Conservation (phyloP, 2,113 vertebrate genomes). For the Grantiella picta region DNA sequence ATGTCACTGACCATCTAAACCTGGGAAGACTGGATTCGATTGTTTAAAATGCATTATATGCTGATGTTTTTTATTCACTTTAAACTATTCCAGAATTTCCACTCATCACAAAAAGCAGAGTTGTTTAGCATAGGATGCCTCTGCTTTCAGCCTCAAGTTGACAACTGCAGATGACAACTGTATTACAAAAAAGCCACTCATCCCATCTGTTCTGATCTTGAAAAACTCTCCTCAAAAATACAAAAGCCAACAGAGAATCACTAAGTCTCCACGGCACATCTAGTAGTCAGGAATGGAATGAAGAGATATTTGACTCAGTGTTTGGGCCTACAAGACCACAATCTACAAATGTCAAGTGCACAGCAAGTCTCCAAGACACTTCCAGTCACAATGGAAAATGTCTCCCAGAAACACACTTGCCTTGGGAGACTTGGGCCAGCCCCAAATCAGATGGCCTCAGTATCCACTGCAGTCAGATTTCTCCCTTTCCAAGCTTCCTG, state of each 20-base stretch:
- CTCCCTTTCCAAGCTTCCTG: neutral
- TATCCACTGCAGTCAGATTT: neutral
- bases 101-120: neutral
- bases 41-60: neutral
- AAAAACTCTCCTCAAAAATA: neutral
- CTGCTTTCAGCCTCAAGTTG: neutral
- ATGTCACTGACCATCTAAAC: neutral
- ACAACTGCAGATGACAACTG: neutral
- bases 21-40: neutral
- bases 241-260: neutral
- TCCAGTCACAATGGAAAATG: neutral
- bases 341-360: neutral
- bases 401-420: neutral
- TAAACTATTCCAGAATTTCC: neutral
- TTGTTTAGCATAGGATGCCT: neutral
- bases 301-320: neutral
- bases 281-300: neutral
- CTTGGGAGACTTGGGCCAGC: neutral
- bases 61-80: neutral
- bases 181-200: neutral
- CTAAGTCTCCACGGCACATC: neutral
- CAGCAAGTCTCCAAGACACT: neutral
- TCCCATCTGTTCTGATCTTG: neutral
- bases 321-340: neutral
- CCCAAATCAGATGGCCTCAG: neutral